Base-by-base conservation (phyloP, 2,113 vertebrate genomes). In the Ursus arctos region DNA sequence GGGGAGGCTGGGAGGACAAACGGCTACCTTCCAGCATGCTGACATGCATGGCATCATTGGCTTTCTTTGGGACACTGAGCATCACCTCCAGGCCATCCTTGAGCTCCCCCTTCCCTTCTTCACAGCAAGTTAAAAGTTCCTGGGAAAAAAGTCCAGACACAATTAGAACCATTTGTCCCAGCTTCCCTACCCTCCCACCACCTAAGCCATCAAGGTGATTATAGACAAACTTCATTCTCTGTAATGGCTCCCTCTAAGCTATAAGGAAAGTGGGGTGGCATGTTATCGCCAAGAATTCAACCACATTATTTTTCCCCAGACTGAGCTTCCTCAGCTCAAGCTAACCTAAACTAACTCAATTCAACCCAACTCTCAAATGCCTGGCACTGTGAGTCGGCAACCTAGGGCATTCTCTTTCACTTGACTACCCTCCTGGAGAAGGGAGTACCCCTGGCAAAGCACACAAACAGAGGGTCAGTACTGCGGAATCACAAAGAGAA, bases 11-110 rank as follows among this genome's bases (percentile, higher is more conserved):
- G 83, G 97, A 59, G 77, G 24, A 80, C 57, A 80, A 19, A 80
- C 51, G 80, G 97, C 91, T 99, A 99, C 99, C 99, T 99, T 99
- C 99, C 98, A 99, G 97, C 99, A 99, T 99, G 99, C 99, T 99
- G 95, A 99, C 99, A 0, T 99, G 99, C 99, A 99, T 99, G 61
- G 99, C 99, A 0, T 99, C 99, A 0, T 99, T 99, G 82, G 99
- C 99, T 99, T 99, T 99, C 99, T 99, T 99, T 0, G 99, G 99
- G 77, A 99, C 99, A 24, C 99, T 99, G 86, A 99, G 99, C 99
- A 99, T 99, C 98, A 99, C 99, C 91, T 99, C 99, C 99, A 99
- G 98, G 22, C 99, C 99, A 47, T 99, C 99, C 98, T 99, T 99
- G 59, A 99, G 99, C 61, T 99, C 99, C 33, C 99, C 99, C 98